Conservation (phyloP, 2,888 invertebrate genomes). For the Xestia ashworthii region DNA sequence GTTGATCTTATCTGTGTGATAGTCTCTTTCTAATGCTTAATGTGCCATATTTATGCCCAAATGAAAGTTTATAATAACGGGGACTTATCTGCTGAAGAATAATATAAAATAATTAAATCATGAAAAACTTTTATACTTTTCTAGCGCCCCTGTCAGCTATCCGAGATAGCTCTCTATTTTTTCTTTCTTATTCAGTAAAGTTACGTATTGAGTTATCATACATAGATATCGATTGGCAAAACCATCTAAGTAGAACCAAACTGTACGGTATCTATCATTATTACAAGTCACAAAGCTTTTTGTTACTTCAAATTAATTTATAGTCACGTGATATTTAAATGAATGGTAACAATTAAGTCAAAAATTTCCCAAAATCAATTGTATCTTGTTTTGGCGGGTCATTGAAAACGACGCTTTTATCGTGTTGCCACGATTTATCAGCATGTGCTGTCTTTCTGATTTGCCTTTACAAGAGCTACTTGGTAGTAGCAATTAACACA, state of each 20-base stretch:
- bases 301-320: neutral
- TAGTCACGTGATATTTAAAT: constrained; percentile 18
- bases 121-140: neutral
- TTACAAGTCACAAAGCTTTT: neutral
- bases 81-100: neutral
- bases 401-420: constrained; percentile 44
- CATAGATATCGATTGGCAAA: neutral
- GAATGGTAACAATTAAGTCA: constrained; percentile 23
- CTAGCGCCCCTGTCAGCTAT: neutral
- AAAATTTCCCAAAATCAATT: constrained; percentile 22
- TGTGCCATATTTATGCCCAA: neutral
- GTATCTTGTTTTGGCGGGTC: constrained; percentile 38
- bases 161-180: neutral
- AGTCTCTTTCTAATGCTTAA: neutral
- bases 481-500: constrained; percentile 29
- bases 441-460: constrained; percentile 21
- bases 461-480: constrained; percentile 17
- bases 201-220: neutral
- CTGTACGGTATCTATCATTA: too few relatives aligned
- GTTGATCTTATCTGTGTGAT: neutral
- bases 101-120: too few relatives aligned
- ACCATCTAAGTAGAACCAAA: neutral
- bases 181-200: neutral
- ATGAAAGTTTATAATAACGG: neutral
- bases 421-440: constrained; percentile 33